Evolutionary conservation across 2,113 vertebrate genomes (phyloP).

Genomic region (Andinoacara biseriatus): DNA sequence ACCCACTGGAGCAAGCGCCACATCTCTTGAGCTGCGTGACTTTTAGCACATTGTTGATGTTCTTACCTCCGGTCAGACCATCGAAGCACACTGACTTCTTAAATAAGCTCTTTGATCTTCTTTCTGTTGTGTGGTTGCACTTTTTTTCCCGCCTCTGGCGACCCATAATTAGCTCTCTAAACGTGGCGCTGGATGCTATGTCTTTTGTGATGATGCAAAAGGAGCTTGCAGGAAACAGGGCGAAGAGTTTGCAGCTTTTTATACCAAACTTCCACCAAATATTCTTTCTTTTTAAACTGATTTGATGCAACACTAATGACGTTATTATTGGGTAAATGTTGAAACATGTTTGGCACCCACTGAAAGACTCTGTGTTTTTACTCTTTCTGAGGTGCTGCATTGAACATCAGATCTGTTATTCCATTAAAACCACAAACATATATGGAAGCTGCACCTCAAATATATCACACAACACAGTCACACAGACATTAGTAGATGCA

Average conservation of each 20-base stretch:
- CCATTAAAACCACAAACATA: too few relatives aligned
- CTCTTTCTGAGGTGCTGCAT: too few relatives aligned
- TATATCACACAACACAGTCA: too few relatives aligned
- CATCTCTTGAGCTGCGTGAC: slow-evolving; percentile 33
- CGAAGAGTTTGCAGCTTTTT: background rate
- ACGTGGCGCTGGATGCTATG: background rate
- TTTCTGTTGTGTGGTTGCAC: slow-evolving; percentile 9
- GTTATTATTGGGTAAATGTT: too few relatives aligned
- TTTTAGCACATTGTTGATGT: slow-evolving; percentile 26
- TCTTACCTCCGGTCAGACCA: slow-evolving; percentile 40
- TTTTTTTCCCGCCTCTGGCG: slow-evolving; percentile 24
- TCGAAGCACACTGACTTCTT: slow-evolving; percentile 21
- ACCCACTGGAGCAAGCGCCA: slow-evolving; percentile 18
- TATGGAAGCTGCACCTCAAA: too few relatives aligned
- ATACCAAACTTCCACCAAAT: background rate
- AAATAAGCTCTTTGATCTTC: slow-evolving; percentile 47
- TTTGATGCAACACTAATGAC: background rate
- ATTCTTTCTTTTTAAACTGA: background rate
- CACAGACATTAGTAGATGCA: too few relatives aligned
- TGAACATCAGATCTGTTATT: background rate
- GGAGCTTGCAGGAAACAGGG: slow-evolving; percentile 13
- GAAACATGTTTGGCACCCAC: background rate
- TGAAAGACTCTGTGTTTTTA: background rate
- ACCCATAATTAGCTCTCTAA: slow-evolving; percentile 34
- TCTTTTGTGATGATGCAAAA: slow-evolving; percentile 24